Evolutionary conservation across 2,888 invertebrate species (phyloP).

Genomic region (Cephus runcator): DNA sequence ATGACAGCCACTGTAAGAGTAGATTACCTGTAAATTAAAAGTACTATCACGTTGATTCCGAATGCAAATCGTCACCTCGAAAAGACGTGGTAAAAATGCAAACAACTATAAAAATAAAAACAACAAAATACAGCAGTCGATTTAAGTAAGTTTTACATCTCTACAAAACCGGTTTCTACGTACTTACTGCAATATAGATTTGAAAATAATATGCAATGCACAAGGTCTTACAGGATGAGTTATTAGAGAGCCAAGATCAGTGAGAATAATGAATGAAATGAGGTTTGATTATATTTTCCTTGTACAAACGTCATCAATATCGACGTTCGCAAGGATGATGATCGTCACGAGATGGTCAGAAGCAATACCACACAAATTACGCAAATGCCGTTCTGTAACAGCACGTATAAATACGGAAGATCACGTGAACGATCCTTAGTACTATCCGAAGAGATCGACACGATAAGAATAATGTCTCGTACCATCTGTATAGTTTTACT

Average conservation of each 20-base stretch:
- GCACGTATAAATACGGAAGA: neutral
- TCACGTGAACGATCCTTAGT: neutral
- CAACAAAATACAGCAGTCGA: no score
- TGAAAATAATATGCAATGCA: neutral
- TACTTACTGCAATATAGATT: neutral
- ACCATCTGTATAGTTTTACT: neutral
- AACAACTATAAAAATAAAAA: no score
- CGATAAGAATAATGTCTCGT: neutral
- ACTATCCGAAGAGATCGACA: neutral
- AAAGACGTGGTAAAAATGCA: neutral
- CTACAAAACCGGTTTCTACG: neutral
- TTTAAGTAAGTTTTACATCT: neutral
- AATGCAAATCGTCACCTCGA: neutral
- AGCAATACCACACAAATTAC: neutral
- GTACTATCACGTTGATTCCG: neutral
- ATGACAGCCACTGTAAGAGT: neutral
- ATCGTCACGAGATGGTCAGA: neutral
- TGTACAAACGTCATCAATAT: neutral
- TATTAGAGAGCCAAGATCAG: neutral
- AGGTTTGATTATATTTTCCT: neutral
- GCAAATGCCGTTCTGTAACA: neutral
- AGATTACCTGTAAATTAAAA: neutral
- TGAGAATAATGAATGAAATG: neutral
- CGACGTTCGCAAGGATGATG: neutral
- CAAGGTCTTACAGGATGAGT: neutral